Conservation (phyloP, 2,888 invertebrate genomes). For the Sabellastarte sp. region DNA sequence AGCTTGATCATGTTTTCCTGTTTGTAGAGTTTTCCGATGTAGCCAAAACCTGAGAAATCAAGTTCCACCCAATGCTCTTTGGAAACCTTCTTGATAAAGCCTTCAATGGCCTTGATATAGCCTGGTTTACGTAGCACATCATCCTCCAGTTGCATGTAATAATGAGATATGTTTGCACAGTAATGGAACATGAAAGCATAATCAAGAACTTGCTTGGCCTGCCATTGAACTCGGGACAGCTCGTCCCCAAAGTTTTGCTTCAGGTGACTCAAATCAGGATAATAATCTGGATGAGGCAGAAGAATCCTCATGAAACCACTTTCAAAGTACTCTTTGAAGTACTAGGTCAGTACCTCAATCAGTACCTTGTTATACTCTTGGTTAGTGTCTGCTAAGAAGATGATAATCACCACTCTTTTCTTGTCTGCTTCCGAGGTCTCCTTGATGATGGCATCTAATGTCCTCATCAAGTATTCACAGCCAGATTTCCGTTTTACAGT, state of each 20-base stretch:
- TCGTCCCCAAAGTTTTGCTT: conserved; percentile 53
- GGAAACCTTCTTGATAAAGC: too few species aligned
- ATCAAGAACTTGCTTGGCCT: conserved; percentile 51
- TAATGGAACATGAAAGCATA: conserved; percentile 45
- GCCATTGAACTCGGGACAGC: conserved; percentile 48
- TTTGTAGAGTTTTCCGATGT: conserved; percentile 52
- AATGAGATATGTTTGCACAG: conserved; percentile 40
- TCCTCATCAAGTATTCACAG: conserved; percentile 51
- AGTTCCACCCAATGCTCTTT: conserved; percentile 54
- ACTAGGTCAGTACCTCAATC: conserved; percentile 23
- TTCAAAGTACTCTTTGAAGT: conserved; percentile 37
- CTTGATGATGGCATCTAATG: conserved; percentile 53
- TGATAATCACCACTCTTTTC: conserved; percentile 46
- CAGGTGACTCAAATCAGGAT: conserved; percentile 36
- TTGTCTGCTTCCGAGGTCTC: conserved; percentile 45
- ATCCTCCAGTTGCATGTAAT: conserved; percentile 55
- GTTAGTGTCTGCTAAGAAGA: conserved; percentile 57
- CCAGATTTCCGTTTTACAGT: conserved; percentile 52
- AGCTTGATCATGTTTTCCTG: conserved; percentile 35
- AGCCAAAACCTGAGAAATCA: conserved; percentile 51
- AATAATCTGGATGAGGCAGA: conserved; percentile 36
- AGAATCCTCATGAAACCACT: conserved; percentile 55
- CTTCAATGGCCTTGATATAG: conserved; percentile 48
- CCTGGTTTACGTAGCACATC: conserved; percentile 45
- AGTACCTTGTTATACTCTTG: conserved; percentile 32